Evolutionary conservation across 2,113 vertebrate species (phyloP).

Genomic region (Phaethon lepturus): DNA sequence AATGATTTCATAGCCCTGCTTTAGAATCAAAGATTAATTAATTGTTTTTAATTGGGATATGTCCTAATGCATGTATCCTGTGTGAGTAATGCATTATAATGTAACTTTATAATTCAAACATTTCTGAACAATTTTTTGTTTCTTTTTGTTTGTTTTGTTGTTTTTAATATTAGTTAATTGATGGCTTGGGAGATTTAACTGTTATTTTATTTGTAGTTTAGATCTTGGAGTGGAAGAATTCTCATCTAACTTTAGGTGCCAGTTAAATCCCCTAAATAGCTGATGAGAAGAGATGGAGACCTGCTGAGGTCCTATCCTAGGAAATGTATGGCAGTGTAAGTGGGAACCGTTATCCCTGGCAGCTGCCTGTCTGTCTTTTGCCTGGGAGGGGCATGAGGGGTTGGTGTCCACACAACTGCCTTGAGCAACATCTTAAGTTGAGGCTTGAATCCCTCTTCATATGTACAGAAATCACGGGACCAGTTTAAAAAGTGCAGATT

Average conservation of each 20-base stretch:
- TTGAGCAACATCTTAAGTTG: background rate
- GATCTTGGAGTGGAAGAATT: background rate
- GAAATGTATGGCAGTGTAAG: background rate
- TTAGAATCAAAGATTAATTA: background rate
- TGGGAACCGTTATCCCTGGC: background rate
- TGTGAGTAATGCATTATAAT: background rate
- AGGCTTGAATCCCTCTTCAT: background rate
- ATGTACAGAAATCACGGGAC: background rate
- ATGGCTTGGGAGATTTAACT: background rate
- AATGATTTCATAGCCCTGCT: background rate
- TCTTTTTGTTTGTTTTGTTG: background rate
- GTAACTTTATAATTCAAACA: background rate
- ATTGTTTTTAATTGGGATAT: background rate
- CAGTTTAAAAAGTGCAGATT: background rate
- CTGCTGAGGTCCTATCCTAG: background rate
- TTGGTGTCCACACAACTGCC: background rate
- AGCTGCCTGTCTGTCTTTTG: background rate
- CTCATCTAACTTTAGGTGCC: background rate
- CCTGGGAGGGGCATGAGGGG: rapidly evolving
- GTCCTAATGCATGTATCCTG: background rate
- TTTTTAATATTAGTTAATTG: background rate
- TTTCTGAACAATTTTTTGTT: background rate
- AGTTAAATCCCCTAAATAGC: background rate
- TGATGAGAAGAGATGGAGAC: background rate
- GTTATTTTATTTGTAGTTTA: background rate